phyloP scores from a whole-genome alignment of 2,888 invertebrate species.

The Platerodrilus igneus region DNA sequence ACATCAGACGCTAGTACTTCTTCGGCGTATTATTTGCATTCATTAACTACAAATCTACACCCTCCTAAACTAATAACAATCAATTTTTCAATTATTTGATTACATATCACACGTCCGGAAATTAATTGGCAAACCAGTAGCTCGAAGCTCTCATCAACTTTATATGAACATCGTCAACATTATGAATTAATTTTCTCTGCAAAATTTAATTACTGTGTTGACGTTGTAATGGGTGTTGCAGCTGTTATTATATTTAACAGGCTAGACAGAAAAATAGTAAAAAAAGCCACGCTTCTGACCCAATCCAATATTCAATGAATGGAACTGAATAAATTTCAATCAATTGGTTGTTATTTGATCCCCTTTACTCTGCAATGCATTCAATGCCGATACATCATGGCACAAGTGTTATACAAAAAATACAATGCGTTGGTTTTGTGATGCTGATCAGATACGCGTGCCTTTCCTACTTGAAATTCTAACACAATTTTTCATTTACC shows the following conservation, averaged over 20 bases:
- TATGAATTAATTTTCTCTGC: slow-evolving; percentile 16
- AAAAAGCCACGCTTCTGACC: background rate
- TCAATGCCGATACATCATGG: slow-evolving; percentile 12
- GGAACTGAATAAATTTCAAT: slow-evolving; percentile 16
- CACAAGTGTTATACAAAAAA: slow-evolving; percentile 19
- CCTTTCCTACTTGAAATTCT: slow-evolving; percentile 9
- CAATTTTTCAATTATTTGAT: slow-evolving; percentile 5
- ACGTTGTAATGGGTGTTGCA: slow-evolving; percentile 7
- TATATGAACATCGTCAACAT: slow-evolving; percentile 8
- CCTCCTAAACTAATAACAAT: no score
- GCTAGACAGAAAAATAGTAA: background rate
- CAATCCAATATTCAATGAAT: slow-evolving; percentile 1
- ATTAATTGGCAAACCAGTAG: slow-evolving; percentile 11
- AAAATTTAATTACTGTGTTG: slow-evolving; percentile 19
- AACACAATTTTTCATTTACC: slow-evolving; percentile 11
- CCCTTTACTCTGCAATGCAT: no score
- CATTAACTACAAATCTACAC: no score
- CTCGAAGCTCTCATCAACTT: slow-evolving; percentile 12
- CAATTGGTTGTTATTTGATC: slow-evolving; percentile 19
- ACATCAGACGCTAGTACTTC: no score
- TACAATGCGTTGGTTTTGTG: slow-evolving; percentile 12
- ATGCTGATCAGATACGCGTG: slow-evolving; percentile 11
- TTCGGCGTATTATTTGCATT: no score
- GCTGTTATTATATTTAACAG: slow-evolving; percentile 4
- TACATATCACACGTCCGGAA: slow-evolving; percentile 11